Conservation (phyloP, 2,113 vertebrate genomes). For the Paracanthobrama guichenoti region DNA sequence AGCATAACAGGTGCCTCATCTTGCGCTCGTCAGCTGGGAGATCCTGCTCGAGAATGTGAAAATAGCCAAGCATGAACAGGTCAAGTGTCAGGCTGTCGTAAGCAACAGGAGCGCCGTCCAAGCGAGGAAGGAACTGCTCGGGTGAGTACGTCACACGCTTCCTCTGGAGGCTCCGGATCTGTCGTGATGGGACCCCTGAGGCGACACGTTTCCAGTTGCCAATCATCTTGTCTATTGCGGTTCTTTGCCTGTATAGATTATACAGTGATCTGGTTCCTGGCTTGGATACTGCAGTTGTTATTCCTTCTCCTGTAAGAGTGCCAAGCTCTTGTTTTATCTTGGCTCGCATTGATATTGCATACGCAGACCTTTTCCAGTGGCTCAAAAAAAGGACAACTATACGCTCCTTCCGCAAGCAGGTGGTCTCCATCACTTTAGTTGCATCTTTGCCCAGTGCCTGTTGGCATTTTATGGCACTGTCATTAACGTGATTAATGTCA, state of each 20-base stretch:
- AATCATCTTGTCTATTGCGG: conserved; percentile 79
- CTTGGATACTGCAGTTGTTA: conserved; percentile 21
- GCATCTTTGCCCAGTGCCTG: conserved; percentile 31
- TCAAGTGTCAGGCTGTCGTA: conserved; percentile 86
- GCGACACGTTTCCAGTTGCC: conserved; percentile 76
- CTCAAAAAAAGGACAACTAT: conserved; percentile 88
- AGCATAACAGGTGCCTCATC: conserved; percentile 91
- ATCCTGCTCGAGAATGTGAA: conserved; percentile 90
- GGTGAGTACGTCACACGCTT: conserved; percentile 77
- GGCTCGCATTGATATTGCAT: conserved; percentile 72
- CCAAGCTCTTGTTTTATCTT: conserved; percentile 59
- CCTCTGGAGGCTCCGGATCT: conserved; percentile 60
- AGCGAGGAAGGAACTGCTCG: conserved; percentile 83
- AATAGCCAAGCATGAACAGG: conserved; percentile 95
- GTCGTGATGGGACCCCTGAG: conserved; percentile 60
- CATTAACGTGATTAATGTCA: conserved; percentile 54
- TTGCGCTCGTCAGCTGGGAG: conserved; percentile 84
- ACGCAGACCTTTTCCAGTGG: conserved; percentile 90
- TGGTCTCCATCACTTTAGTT: conserved; percentile 72
- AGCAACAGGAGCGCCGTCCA: conserved; percentile 70
- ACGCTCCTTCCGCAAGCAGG: conserved; percentile 85
- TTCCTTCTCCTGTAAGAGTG: conserved; percentile 18
- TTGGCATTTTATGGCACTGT: conserved; percentile 67
- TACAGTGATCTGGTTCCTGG: conserved; percentile 40
- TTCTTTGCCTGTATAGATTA: conserved; percentile 78